Evolutionary conservation across 2,113 vertebrate genomes (phyloP), one percentile per base, ranked within the genome.

Genomic region (Smithornis capensis): DNA sequence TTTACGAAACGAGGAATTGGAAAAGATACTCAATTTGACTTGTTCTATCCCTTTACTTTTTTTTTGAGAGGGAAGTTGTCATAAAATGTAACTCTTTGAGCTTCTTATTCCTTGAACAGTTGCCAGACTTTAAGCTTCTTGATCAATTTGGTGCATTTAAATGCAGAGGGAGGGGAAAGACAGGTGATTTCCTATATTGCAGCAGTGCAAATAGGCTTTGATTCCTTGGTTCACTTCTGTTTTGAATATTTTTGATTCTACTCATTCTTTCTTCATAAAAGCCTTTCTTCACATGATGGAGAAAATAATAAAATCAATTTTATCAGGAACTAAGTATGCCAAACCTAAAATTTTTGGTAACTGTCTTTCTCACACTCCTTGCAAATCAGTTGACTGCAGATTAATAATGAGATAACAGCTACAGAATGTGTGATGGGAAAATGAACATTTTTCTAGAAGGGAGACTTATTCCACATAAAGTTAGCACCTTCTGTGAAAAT

Each of bases 401-500:
- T 74, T 94, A 91, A 55, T 73, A 47, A 56, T 87, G 94, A 92
- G 47, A 87, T 86, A 67, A 69, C 31, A 67, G 38, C 69, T 69
- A 38, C 55, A 50, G 92, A 83, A 64, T 56, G 62, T 65, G 50
- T 49, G 85, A 87, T 10, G 7, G 24, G n/a, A 40, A 78, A 83
- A 60, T 35, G 56, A 45, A n/a, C 44, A 35, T 42, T 94, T 83
- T 92, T 62, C 59, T 75, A 27, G 50, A 62, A 55, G 33, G 64
- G 49, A 95, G 22, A 33, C 47, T 38, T 81, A 53, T 59, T 63
- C 37, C 59, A 64, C 37, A 12, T 65, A 28, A 81, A 91, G 53
- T 91, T 93, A 86, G 19, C 45, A 90, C 62, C n/a, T 71, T 29
- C 65, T 89, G 78, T 86, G 93, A 93, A 92, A 92, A 87, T 87